Conservation (phyloP, 2,888 invertebrate genomes). For the Rotaria magnacalcarata region DNA sequence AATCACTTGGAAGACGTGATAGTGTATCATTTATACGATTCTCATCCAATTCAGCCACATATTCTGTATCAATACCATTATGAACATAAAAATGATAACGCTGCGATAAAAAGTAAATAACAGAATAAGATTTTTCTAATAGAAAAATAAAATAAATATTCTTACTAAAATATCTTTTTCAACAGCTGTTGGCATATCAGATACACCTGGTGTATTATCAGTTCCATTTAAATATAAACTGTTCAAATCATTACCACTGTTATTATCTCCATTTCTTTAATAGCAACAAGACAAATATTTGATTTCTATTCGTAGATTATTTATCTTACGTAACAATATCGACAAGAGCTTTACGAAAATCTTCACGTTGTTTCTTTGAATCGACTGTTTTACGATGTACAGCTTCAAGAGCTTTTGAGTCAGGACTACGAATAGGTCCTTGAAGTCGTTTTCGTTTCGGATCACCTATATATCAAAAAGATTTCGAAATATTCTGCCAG, state of each 20-base stretch:
- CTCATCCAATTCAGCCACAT: slow-evolving; percentile 77
- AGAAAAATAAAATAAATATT: not conserved
- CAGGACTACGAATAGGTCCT: slow-evolving; percentile 35
- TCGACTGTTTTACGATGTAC: slow-evolving; percentile 39
- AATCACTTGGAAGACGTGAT: slow-evolving; percentile 54
- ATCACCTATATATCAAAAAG: slow-evolving; percentile 2
- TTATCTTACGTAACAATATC: slow-evolving; percentile 66
- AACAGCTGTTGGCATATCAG: not conserved
- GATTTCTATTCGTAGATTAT: not conserved
- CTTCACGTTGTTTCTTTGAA: slow-evolving; percentile 67
- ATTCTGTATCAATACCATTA: slow-evolving; percentile 81
- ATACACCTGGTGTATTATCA: not conserved
- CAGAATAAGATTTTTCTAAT: not conserved
- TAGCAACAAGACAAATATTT: not conserved
- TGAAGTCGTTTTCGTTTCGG: slow-evolving; percentile 42
- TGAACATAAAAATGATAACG: slow-evolving; percentile 84
- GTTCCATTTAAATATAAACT: not conserved
- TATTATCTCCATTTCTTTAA: not conserved
- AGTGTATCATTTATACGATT: slow-evolving; percentile 66
- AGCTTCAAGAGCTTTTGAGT: slow-evolving; percentile 37
- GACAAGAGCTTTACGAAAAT: slow-evolving; percentile 74
- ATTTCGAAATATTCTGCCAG: too few relatives aligned
- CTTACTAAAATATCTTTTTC: slow-evolving; percentile 30
- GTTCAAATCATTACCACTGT: not conserved
- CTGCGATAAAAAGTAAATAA: slow-evolving; percentile 49